Evolutionary conservation across 2,113 vertebrate species (phyloP).

Genomic region (Gymnocephalus cernua): DNA sequence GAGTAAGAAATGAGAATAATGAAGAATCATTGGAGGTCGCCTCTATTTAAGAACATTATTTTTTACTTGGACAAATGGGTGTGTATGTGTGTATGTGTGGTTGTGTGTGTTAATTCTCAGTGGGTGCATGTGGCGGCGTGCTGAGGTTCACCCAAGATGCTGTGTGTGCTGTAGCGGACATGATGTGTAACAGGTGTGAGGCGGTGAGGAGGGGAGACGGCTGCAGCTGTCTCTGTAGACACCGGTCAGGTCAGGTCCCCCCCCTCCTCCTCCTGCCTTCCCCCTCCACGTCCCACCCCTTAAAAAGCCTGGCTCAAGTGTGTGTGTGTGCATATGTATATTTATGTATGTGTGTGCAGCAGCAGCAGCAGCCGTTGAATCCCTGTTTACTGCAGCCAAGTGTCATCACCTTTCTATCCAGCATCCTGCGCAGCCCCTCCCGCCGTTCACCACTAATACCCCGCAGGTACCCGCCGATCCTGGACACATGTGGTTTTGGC

Average conservation of each 20-base stretch:
- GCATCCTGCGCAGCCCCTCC: conserved; percentile 39
- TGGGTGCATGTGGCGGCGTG: conserved; percentile 11
- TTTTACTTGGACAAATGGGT: background rate
- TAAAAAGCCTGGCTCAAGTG: conserved; percentile 49
- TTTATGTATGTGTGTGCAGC: conserved; percentile 2
- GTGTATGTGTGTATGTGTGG: conserved; percentile 19
- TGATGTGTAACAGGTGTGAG: conserved; percentile 85
- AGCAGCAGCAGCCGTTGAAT: conserved; percentile 24
- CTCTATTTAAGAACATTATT: background rate
- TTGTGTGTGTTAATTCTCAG: conserved; percentile 28
- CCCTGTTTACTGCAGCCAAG: conserved; percentile 67
- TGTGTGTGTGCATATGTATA: conserved; percentile 30
- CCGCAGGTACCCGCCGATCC: conserved; percentile 54
- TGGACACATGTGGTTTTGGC: conserved; percentile 58
- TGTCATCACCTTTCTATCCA: conserved; percentile 69
- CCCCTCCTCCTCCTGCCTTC: conserved; percentile 70
- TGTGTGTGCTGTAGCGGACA: conserved; percentile 76
- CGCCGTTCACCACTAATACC: conserved; percentile 41
- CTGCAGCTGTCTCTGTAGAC: conserved; percentile 78
- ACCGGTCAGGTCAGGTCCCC: conserved; percentile 72
- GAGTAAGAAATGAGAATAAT: conserved; percentile 15
- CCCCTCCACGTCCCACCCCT: conserved; percentile 46
- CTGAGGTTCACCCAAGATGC: conserved; percentile 48
- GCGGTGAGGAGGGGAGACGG: conserved; percentile 64
- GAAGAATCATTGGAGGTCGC: conserved; percentile 2